Evolutionary conservation across 2,797 vertebrate species (phyloP).

Genomic region (Sebastes melanostomus): DNA sequence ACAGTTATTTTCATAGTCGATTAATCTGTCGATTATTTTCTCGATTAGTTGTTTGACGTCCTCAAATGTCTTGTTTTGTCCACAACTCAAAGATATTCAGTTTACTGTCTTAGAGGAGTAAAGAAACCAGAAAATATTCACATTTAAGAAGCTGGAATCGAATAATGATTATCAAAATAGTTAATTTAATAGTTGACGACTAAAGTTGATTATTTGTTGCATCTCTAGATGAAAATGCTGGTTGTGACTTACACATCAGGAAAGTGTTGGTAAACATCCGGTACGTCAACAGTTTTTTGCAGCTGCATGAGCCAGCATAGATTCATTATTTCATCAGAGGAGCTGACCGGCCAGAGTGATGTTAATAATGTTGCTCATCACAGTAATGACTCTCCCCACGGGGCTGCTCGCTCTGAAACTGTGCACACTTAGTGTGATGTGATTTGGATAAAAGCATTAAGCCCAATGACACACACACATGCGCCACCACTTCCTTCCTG

Average conservation of each 20-base stretch:
- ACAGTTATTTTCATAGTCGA: too few species aligned
- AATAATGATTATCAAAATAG: too few species aligned
- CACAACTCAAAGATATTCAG: too few species aligned
- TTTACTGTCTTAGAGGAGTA: too few species aligned
- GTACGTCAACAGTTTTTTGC: not conserved
- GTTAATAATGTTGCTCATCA: not conserved
- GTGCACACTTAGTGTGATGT: not conserved
- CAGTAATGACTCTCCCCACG: not conserved
- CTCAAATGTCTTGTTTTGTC: too few species aligned
- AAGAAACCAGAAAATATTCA: too few species aligned
- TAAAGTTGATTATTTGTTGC: too few species aligned
- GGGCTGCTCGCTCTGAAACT: not conserved
- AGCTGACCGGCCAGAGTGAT: not conserved
- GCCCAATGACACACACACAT: not conserved
- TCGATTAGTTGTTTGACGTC: too few species aligned
- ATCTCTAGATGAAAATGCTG: too few species aligned
- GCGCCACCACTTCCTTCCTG: conserved; percentile 18
- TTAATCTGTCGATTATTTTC: too few species aligned
- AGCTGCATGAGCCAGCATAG: not conserved
- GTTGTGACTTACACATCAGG: not conserved
- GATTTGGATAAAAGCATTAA: conserved; percentile 6
- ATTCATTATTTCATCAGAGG: not conserved
- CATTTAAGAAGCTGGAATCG: too few species aligned
- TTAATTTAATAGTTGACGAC: too few species aligned
- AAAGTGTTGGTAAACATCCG: not conserved